Conservation (phyloP, 2,113 vertebrate genomes). For the Platysternon megacephalum region DNA sequence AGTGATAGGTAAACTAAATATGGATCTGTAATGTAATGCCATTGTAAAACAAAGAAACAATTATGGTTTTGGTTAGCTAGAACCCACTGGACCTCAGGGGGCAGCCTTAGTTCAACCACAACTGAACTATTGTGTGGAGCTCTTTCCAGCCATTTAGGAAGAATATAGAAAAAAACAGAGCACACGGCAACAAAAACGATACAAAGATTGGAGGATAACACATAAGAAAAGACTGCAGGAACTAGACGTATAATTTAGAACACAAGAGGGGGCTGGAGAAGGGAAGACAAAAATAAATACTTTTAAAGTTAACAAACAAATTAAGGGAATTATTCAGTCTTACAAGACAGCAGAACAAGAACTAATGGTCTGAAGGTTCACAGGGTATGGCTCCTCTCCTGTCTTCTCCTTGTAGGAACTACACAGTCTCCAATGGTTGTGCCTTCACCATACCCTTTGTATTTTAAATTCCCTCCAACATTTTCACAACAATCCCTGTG, state of each 20-base stretch:
- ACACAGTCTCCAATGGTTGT: too few species aligned
- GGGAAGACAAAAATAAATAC: too few species aligned
- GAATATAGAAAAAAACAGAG: background rate
- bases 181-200: background rate
- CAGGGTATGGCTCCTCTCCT: background rate
- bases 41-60: background rate
- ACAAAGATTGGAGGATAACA: background rate
- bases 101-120: background rate
- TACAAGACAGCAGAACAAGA: background rate
- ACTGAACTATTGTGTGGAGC: background rate
- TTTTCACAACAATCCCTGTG: too few species aligned
- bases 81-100: background rate
- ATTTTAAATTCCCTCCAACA: background rate
- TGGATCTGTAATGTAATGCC: background rate
- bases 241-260: background rate
- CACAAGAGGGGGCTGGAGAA: background rate
- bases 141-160: background rate
- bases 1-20: background rate
- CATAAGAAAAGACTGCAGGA: background rate
- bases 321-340: background rate
- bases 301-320: background rate
- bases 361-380: background rate
- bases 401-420: too few species aligned
- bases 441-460: background rate
- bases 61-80: background rate